A percentile compares a stretch with the other conserved stretches of the same genome.
phyloP scores from a whole-genome alignment of 2,113 vertebrate genomes.

The Cyprinus carpio region DNA sequence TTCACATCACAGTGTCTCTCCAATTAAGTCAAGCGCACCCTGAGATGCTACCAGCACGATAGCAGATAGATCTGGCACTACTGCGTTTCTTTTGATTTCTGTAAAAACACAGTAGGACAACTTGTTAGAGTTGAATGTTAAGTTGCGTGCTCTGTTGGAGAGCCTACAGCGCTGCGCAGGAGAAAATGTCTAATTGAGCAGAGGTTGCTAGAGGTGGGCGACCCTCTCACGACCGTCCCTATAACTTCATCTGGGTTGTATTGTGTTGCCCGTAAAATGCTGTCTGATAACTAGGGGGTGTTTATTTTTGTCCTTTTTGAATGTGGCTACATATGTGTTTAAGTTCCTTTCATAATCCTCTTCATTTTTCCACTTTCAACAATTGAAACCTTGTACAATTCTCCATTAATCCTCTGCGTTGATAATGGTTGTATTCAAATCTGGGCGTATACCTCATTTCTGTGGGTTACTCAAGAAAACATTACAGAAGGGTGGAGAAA shows the following conservation, averaged over 20 bases:
- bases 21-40: constrained; percentile 43
- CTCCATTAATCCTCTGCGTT: neutral
- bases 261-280: neutral
- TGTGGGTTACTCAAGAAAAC: constrained; percentile 22
- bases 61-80: neutral
- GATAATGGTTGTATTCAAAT: constrained; percentile 3
- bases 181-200: constrained; percentile 14
- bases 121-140: constrained; percentile 31
- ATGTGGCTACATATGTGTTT: constrained; percentile 25
- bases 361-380: constrained; percentile 6
- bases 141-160: neutral
- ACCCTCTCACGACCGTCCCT: neutral
- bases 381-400: constrained; percentile 19
- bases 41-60: constrained; percentile 7
- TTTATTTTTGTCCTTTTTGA: neutral
- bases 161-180: neutral
- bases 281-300: neutral
- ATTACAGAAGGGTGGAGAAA: neutral
- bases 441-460: constrained; percentile 25
- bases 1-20: constrained; percentile 31
- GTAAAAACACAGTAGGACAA: constrained; percentile 12
- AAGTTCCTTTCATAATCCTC: constrained; percentile 44
- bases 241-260: neutral
- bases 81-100: neutral
- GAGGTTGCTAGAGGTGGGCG: neutral